Percentiles rank a stretch among this genome's conserved stretches.
Conservation (phyloP, 2,113 vertebrate species). For the Protobothrops flavoviridis region DNA sequence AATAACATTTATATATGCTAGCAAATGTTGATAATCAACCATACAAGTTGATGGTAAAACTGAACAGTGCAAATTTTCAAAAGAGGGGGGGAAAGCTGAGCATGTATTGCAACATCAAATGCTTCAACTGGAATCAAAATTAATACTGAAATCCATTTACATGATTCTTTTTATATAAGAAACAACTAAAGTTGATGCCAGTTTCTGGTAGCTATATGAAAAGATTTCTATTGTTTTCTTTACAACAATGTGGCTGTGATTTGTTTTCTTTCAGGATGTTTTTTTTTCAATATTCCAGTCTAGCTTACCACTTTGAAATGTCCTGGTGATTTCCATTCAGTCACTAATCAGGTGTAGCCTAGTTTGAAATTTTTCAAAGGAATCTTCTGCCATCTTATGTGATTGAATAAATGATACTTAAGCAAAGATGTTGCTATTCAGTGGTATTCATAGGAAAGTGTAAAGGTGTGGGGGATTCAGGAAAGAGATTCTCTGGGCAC, state of each 20-base stretch:
- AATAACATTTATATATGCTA: background rate
- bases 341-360: background rate
- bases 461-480: background rate
- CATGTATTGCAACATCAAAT: background rate
- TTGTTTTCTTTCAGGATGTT: background rate
- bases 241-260: background rate
- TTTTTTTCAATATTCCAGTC: background rate
- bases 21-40: background rate
- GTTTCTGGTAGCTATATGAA: background rate
- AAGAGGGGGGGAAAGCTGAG: background rate
- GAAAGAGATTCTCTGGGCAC: background rate
- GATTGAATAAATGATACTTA: background rate
- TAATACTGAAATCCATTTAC: background rate
- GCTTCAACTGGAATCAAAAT: background rate
- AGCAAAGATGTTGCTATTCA: background rate
- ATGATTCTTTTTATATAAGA: background rate
- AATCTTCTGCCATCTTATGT: background rate
- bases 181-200: background rate
- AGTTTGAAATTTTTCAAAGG: background rate
- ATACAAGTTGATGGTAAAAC: background rate
- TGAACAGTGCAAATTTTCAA: background rate
- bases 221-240: background rate
- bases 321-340: background rate
- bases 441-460: background rate
- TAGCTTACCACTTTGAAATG: background rate